A percentile compares a stretch with the other conserved stretches of the same genome.
Conservation (phyloP, 2,797 vertebrate genomes). For the Gorsachius magnificus region DNA sequence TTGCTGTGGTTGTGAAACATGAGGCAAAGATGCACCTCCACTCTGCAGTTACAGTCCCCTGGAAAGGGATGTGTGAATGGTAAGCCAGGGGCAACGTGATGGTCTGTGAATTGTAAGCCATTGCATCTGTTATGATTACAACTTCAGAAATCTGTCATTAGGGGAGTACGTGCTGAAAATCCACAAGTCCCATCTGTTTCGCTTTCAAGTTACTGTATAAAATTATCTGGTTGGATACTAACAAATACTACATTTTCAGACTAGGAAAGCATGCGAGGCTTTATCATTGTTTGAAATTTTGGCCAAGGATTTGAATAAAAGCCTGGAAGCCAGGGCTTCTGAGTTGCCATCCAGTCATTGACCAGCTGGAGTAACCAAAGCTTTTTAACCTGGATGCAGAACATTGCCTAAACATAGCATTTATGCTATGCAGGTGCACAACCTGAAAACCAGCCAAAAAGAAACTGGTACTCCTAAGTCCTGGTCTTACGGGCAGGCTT, state of each 20-base stretch:
- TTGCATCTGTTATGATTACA: not conserved
- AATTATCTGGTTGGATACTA: not conserved
- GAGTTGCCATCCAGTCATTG: not conserved
- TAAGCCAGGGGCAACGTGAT: not conserved
- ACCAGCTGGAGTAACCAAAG: not conserved
- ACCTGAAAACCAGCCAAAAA: not conserved
- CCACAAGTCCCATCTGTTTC: not conserved
- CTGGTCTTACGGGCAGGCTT: fast-evolving
- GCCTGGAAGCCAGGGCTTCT: not conserved
- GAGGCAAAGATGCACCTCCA: not conserved
- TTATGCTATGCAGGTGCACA: not conserved
- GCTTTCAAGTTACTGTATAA: not conserved
- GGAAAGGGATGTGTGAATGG: not conserved
- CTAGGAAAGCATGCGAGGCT: not conserved
- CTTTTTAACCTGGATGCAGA: not conserved
- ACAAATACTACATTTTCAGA: not conserved
- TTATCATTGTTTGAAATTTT: not conserved
- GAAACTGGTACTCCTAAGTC: not conserved
- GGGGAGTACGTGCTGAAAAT: not conserved
- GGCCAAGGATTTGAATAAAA: not conserved
- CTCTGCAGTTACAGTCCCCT: not conserved
- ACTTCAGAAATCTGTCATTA: not conserved
- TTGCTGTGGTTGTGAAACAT: not conserved
- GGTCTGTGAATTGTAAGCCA: not conserved
- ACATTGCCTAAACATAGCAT: not conserved